Percentiles rank a stretch among this genome's conserved stretches.
Evolutionary conservation across 2,888 invertebrate species (phyloP).

Genomic region (Drymonia ruficornis): DNA sequence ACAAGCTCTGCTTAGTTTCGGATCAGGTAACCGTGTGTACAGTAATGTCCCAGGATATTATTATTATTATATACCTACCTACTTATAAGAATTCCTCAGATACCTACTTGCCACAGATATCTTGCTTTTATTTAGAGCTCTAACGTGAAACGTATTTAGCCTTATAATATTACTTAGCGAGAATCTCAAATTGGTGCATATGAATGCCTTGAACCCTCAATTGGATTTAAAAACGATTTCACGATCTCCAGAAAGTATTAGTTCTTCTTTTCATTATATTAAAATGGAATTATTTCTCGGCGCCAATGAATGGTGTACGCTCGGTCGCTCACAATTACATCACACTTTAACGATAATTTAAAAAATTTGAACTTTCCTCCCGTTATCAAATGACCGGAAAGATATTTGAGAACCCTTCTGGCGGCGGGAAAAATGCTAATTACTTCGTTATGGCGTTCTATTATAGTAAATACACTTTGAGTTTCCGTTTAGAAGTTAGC

Average conservation of each 20-base stretch:
- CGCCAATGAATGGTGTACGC: neutral
- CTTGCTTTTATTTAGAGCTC: no score
- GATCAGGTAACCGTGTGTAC: no score
- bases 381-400: constrained; percentile 15
- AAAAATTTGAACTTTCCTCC: constrained; percentile 10
- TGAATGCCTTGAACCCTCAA: no score
- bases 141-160: no score
- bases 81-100: no score
- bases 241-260: neutral
- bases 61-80: no score
- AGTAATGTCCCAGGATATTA: no score
- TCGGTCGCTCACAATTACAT: neutral
- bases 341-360: neutral
- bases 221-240: neutral
- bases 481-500: constrained; percentile 20
- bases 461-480: constrained; percentile 8
- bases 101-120: no score
- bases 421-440: constrained; percentile 36
- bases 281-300: neutral
- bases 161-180: no score
- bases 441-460: constrained; percentile 24
- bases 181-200: no score
- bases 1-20: no score
- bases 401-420: constrained; percentile 13
- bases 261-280: neutral